These are phyloP conservation scores for Sisor rabdophorus DNA, from an alignment of 2,113 vertebrate genomes.

Conservation along the genomic window DNA sequence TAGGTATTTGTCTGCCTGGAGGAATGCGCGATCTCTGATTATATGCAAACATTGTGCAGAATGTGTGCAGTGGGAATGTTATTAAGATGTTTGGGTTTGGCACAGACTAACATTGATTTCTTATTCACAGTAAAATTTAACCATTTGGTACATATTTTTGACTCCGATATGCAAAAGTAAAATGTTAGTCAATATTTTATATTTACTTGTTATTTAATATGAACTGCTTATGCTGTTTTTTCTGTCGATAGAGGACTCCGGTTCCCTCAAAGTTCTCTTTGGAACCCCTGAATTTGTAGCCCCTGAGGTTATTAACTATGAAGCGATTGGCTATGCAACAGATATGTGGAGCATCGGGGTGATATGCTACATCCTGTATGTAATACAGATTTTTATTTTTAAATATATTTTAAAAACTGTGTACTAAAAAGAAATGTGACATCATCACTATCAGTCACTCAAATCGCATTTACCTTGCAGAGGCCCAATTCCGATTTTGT, in stretches of 20 bases:
- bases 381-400: neutral
- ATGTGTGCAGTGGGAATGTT: neutral
- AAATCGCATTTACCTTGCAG: too few relatives aligned
- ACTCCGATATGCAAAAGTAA: neutral
- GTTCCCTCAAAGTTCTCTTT: slow-evolving; percentile 93
- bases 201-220: neutral
- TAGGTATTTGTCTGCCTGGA: slow-evolving; percentile 68
- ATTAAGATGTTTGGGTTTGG: neutral
- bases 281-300: slow-evolving; percentile 98
- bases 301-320: slow-evolving; percentile 98
- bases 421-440: neutral
- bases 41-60: neutral
- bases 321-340: slow-evolving; percentile 89
- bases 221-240: neutral
- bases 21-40: neutral
- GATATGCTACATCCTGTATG: slow-evolving; percentile 91
- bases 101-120: neutral
- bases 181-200: neutral
- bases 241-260: slow-evolving; percentile 79
- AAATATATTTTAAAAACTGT: neutral
- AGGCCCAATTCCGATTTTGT: too few relatives aligned
- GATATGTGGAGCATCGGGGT: slow-evolving; percentile 99
- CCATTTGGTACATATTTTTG: neutral
- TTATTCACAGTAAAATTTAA: neutral
- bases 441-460: neutral